Evolutionary conservation across 2,113 vertebrate species (phyloP).

Genomic region (Sturnira hondurensis): DNA sequence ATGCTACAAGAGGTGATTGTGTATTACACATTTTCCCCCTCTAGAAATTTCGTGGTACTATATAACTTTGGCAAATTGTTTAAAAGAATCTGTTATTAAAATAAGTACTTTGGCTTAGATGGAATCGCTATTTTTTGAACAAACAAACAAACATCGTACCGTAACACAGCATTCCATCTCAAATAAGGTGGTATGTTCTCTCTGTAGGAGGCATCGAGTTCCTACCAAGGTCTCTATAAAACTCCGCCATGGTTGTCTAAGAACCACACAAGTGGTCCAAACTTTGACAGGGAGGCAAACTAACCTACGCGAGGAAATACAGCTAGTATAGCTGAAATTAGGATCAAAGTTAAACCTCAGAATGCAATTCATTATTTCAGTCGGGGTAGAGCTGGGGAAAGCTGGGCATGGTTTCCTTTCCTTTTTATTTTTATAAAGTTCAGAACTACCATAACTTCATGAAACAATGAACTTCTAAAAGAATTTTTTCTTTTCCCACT

Average conservation of each 20-base stretch:
- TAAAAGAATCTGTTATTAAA: neutral
- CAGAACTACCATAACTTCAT: conserved; percentile 13
- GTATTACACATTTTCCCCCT: neutral
- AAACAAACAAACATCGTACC: neutral
- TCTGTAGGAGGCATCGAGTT: neutral
- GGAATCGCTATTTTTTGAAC: neutral
- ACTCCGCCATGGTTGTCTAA: neutral
- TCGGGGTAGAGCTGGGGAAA: neutral
- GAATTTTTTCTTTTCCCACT: neutral
- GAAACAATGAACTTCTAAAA: conserved; percentile 17
- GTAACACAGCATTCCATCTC: neutral
- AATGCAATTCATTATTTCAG: neutral
- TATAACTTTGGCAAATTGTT: conserved; percentile 30
- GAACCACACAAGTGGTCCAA: neutral
- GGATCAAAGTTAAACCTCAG: neutral
- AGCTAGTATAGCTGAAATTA: neutral
- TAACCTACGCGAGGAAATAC: neutral
- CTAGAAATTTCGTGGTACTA: conserved; percentile 16
- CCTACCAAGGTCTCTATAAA: conserved; percentile 13
- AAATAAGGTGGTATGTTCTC: neutral
- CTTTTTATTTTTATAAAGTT: neutral
- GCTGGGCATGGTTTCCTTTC: neutral
- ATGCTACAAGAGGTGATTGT: neutral
- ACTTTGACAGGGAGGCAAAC: neutral
- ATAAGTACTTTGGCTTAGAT: neutral